Percentiles rank a stretch among this genome's conserved stretches.
Conservation (phyloP, 2,888 invertebrate species). For the Eremobia ochroleuca region DNA sequence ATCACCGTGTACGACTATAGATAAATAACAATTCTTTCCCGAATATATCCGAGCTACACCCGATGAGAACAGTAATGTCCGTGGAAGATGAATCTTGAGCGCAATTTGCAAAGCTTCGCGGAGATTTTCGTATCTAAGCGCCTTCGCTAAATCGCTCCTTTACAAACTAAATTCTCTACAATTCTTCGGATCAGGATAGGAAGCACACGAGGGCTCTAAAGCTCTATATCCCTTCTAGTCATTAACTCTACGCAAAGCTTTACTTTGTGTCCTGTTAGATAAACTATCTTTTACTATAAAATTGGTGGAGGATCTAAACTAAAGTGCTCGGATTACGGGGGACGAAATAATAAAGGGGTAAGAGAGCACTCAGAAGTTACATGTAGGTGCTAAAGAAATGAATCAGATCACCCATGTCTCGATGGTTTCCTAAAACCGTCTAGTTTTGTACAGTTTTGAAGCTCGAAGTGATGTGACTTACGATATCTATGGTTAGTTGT, state of each 20-base stretch:
- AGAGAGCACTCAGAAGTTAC: constrained; percentile 78
- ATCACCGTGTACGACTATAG: constrained; percentile 60
- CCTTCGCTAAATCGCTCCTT: constrained; percentile 79
- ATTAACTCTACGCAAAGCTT: constrained; percentile 87
- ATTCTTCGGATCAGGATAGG: constrained; percentile 76
- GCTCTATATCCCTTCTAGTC: constrained; percentile 82
- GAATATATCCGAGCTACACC: constrained; percentile 53
- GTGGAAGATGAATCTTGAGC: constrained; percentile 70
- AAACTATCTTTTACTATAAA: constrained; percentile 73
- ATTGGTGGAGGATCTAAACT: constrained; percentile 75
- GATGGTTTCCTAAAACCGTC: constrained; percentile 70
- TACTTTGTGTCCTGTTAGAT: constrained; percentile 73
- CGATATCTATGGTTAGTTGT: constrained; percentile 90
- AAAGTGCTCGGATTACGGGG: constrained; percentile 79
- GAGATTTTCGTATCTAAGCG: constrained; percentile 79
- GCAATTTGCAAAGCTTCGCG: constrained; percentile 83
- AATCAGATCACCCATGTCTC: constrained; percentile 73
- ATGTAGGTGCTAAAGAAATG: constrained; percentile 75
- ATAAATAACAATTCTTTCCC: constrained; percentile 58
- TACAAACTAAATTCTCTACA: constrained; percentile 79
- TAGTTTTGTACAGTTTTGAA: constrained; percentile 83
- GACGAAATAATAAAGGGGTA: constrained; percentile 74
- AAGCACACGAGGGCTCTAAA: constrained; percentile 84
- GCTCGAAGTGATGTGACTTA: constrained; percentile 85
- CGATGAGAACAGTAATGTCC: constrained; percentile 60